A percentile compares a stretch with the other conserved stretches of the same genome.
These are phyloP conservation scores for Drosophila pseudoananassae DNA, from an alignment of 1,140 invertebrate species.

Conservation along the genomic window DNA sequence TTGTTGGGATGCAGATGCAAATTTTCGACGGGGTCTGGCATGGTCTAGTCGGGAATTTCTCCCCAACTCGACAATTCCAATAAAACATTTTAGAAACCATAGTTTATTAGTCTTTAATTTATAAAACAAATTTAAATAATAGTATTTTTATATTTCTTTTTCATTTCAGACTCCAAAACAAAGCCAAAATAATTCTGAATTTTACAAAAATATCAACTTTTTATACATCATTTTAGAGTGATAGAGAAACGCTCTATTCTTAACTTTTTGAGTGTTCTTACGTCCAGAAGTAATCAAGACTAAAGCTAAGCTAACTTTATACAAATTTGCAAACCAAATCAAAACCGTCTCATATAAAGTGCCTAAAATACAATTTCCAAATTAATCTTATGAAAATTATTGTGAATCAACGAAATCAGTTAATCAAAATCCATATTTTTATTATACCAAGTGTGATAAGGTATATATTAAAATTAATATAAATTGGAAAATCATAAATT, in stretches of 20 bases:
- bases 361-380: slow-evolving; percentile 54
- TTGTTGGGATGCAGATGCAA: slow-evolving; percentile 46
- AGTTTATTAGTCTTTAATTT: neutral
- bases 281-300: slow-evolving; percentile 49
- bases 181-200: slow-evolving; percentile 55
- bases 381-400: slow-evolving; percentile 52
- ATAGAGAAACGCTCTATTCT: slow-evolving; percentile 4
- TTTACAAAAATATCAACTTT: slow-evolving; percentile 36
- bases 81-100: too few relatives aligned
- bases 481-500: neutral
- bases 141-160: slow-evolving; percentile 2
- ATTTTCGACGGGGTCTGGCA: neutral
- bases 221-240: slow-evolving; percentile 19
- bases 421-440: slow-evolving; percentile 3
- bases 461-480: slow-evolving; percentile 6
- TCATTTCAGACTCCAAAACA: slow-evolving; percentile 61
- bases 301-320: slow-evolving; percentile 31
- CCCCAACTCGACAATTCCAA: neutral
- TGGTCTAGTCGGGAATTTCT: slow-evolving; percentile 26
- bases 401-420: slow-evolving; percentile 43
- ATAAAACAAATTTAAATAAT: slow-evolving; percentile 2
- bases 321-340: slow-evolving; percentile 61
- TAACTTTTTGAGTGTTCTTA: slow-evolving; percentile 29
- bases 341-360: slow-evolving; percentile 77
- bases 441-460: slow-evolving; percentile 40